Conservation (phyloP, 2,888 invertebrate genomes). For the Anthophora plumipes region DNA sequence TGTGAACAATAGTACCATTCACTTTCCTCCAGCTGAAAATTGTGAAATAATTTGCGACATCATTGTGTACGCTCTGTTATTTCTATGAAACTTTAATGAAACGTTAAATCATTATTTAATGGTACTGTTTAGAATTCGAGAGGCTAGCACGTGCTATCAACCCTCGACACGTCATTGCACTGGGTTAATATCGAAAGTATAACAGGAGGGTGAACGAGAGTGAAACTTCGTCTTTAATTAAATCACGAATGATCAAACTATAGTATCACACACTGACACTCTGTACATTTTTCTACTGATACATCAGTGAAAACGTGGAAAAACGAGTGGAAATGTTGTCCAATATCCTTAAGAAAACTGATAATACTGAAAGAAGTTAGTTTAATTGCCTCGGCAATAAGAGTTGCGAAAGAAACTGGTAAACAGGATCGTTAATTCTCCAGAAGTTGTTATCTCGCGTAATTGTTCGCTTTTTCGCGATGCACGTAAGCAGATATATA, state of each 20-base stretch:
- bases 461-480: constrained; percentile 36
- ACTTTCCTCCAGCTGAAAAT: too few relatives aligned
- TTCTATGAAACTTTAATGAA: constrained; percentile 13
- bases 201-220: constrained; percentile 48
- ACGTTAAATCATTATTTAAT: constrained; percentile 41
- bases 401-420: constrained; percentile 15
- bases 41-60: background rate
- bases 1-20: too few relatives aligned
- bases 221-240: constrained; percentile 59
- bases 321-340: background rate
- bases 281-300: background rate
- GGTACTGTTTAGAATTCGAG: constrained; percentile 29
- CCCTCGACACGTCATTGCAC: constrained; percentile 28
- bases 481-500: too few relatives aligned
- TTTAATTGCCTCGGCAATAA: background rate
- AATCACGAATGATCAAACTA: constrained; percentile 55
- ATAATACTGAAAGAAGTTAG: background rate
- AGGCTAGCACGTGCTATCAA: constrained; percentile 49
- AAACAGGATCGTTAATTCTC: constrained; percentile 55
- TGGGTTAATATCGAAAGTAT: constrained; percentile 63
- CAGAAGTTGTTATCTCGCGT: constrained; percentile 21
- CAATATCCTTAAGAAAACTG: too few relatives aligned
- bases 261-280: background rate
- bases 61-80: too few relatives aligned
- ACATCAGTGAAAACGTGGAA: constrained; percentile 1